A percentile compares a stretch with the other conserved stretches of the same genome.
Evolutionary conservation across 2,797 vertebrate species (phyloP).

Genomic region (Knipowitschia caucasica): DNA sequence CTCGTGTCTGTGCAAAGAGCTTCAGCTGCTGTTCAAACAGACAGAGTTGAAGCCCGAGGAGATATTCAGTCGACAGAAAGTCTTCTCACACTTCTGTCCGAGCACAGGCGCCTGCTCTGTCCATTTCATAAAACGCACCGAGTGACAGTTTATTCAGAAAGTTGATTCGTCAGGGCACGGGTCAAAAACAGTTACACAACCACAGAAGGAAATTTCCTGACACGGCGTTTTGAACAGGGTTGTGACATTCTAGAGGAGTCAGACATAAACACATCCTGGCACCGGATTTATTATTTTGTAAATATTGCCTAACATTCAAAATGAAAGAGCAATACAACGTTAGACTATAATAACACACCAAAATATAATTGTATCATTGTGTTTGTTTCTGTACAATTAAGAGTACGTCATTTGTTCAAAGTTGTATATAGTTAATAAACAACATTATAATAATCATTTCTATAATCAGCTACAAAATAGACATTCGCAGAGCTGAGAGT

Average conservation of each 20-base stretch:
- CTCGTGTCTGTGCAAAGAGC: constrained; percentile 16
- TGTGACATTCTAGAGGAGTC: background rate
- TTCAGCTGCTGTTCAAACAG: constrained; percentile 5
- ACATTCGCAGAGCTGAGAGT: too few relatives aligned
- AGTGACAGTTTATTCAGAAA: background rate
- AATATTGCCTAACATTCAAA: too few relatives aligned
- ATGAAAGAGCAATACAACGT: too few relatives aligned
- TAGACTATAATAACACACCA: too few relatives aligned
- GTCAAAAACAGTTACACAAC: background rate
- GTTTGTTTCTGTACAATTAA: too few relatives aligned
- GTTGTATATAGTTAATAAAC: too few relatives aligned
- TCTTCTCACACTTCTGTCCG: constrained; percentile 22
- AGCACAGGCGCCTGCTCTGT: constrained; percentile 5
- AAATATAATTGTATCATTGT: too few relatives aligned
- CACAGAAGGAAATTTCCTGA: background rate
- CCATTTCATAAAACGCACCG: constrained; percentile 1
- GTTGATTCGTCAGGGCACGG: background rate
- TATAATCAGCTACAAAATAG: too few relatives aligned
- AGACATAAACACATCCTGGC: background rate
- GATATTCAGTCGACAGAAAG: background rate
- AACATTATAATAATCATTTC: too few relatives aligned
- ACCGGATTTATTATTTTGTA: background rate
- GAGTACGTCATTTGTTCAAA: too few relatives aligned
- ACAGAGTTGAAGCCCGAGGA: constrained; percentile 7
- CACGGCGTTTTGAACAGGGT: background rate